Evolutionary conservation across 2,888 invertebrate genomes (phyloP).

Genomic region (Chrysotoxum bicinctum): DNA sequence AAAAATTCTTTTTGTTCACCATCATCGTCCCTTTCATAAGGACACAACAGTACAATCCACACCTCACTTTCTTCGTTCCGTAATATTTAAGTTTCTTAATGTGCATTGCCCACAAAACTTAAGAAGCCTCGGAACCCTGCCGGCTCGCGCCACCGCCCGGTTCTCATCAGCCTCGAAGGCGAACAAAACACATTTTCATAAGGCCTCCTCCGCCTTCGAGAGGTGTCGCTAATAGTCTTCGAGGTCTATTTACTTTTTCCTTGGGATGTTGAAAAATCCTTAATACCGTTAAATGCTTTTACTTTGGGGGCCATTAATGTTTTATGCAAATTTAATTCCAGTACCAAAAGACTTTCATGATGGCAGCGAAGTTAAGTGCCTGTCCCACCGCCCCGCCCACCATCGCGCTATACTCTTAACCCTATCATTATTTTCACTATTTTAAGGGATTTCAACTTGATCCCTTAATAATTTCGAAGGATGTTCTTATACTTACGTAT

Average conservation of each 20-base stretch:
- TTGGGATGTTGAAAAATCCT: slow-evolving; percentile 60
- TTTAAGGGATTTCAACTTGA: slow-evolving; percentile 59
- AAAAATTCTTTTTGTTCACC: slow-evolving; percentile 68
- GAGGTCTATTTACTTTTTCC: slow-evolving; percentile 68
- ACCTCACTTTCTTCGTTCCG: background rate
- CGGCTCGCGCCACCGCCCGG: background rate
- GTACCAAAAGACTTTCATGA: slow-evolving; percentile 27
- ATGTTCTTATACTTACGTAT: background rate
- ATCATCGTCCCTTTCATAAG: slow-evolving; percentile 22
- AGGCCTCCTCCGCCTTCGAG: slow-evolving; percentile 51
- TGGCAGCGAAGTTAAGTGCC: slow-evolving; percentile 32
- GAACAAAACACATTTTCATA: slow-evolving; percentile 51
- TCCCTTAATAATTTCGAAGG: slow-evolving; percentile 54
- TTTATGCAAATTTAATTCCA: slow-evolving; percentile 71
- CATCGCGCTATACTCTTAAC: slow-evolving; percentile 23
- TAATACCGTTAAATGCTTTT: slow-evolving; percentile 72
- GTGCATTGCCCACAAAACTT: slow-evolving; percentile 66
- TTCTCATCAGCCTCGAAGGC: slow-evolving; percentile 12
- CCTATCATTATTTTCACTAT: slow-evolving; percentile 61
- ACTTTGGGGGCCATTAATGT: slow-evolving; percentile 70
- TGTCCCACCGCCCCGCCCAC: background rate
- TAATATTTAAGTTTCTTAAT: slow-evolving; percentile 61
- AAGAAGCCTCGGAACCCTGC: background rate
- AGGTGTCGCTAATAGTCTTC: slow-evolving; percentile 70
- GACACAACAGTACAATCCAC: slow-evolving; percentile 16